Evolutionary conservation across 2,113 vertebrate species (phyloP).

Genomic region (Paramisgurnus dabryanus): DNA sequence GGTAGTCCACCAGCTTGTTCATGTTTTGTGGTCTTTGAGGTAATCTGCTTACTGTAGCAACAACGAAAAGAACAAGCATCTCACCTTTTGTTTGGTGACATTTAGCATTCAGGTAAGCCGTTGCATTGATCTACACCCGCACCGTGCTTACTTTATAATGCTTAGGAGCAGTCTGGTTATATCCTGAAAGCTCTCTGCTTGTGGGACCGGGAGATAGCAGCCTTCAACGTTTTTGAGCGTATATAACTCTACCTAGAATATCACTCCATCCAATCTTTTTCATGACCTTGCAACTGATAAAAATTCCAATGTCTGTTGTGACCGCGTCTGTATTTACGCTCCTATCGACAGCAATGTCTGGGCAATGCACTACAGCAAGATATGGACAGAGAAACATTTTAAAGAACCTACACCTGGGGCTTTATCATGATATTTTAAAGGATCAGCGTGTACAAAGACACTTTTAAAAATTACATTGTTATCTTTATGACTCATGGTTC

Average conservation of each 20-base stretch:
- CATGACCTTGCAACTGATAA: slow-evolving; percentile 32
- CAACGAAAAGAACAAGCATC: slow-evolving; percentile 23
- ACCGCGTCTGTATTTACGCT: slow-evolving; percentile 38
- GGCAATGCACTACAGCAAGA: slow-evolving; percentile 8
- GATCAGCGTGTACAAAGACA: not conserved
- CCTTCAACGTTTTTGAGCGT: slow-evolving; percentile 35
- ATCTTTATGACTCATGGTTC: not conserved
- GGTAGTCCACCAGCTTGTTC: no score
- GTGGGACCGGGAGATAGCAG: slow-evolving; percentile 11
- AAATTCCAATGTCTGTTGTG: slow-evolving; percentile 45
- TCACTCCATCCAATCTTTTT: slow-evolving; percentile 21
- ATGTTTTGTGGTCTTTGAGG: not conserved
- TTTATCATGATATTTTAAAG: not conserved
- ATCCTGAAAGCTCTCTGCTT: no score
- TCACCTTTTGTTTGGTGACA: slow-evolving; percentile 52
- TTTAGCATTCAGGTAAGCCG: slow-evolving; percentile 48
- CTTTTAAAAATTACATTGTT: slow-evolving; percentile 1
- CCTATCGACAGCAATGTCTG: slow-evolving; percentile 28
- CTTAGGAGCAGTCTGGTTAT: no score
- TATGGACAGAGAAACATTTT: slow-evolving; percentile 2
- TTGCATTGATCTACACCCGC: slow-evolving; percentile 40
- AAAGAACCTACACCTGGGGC: no score
- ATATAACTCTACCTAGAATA: slow-evolving; percentile 48
- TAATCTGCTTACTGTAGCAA: slow-evolving; percentile 14
- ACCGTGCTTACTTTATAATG: slow-evolving; percentile 2